phyloP scores from a whole-genome alignment of 1,140 invertebrate species.

The Drosophila lowei region DNA sequence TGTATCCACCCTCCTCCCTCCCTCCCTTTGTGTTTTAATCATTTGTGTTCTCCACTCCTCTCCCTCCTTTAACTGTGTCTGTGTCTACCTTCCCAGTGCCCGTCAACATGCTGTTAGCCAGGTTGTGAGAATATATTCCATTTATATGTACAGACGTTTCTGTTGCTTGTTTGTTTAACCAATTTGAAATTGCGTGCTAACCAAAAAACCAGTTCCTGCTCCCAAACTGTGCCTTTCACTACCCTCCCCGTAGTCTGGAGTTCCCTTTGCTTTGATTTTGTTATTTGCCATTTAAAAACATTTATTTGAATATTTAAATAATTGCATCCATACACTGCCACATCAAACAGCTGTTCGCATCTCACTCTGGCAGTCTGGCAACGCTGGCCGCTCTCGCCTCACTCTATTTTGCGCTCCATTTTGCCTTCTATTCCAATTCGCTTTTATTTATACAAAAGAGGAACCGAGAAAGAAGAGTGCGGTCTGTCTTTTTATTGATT shows the following conservation, averaged over 20 bases:
- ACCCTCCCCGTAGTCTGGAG: slow-evolving; percentile 22
- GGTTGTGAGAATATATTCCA: slow-evolving; percentile 23
- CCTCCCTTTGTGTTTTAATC: neutral
- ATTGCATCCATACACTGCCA: neutral
- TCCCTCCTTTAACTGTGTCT: neutral
- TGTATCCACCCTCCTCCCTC: slow-evolving; percentile 14
- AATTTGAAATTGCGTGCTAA: slow-evolving; percentile 45
- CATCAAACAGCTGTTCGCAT: slow-evolving; percentile 29
- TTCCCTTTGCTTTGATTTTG: slow-evolving; percentile 17
- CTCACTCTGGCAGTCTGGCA: slow-evolving; percentile 45
- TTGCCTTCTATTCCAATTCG: slow-evolving; percentile 42
- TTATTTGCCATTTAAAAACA: slow-evolving; percentile 12
- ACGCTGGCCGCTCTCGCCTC: slow-evolving; percentile 31
- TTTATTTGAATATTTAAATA: neutral
- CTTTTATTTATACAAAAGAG: slow-evolving; percentile 69
- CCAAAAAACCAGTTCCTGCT: neutral
- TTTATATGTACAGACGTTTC: slow-evolving; percentile 5
- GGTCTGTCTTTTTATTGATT: slow-evolving; percentile 54
- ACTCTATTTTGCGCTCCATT: slow-evolving; percentile 53
- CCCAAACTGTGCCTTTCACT: too few species aligned
- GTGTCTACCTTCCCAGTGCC: slow-evolving; percentile 24
- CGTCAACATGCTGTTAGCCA: slow-evolving; percentile 29
- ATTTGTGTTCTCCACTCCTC: slow-evolving; percentile 6
- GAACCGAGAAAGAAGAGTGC: slow-evolving; percentile 23
- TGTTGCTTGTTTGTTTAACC: slow-evolving; percentile 36